phyloP scores from a whole-genome alignment of 2,797 vertebrate genomes.

The Sternarchorhynchus goeldii region DNA sequence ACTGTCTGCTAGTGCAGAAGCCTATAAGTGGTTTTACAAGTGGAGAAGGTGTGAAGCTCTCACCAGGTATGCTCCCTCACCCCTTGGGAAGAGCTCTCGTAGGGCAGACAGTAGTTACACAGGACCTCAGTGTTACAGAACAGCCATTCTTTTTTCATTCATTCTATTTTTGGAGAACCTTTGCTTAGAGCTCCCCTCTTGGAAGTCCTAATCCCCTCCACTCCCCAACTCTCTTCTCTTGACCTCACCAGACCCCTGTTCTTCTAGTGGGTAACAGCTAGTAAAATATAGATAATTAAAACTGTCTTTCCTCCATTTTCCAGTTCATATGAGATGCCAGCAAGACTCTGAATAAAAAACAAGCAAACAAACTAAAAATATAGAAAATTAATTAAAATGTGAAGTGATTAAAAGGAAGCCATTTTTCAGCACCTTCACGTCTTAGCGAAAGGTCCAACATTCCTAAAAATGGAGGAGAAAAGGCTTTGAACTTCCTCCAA shows the following conservation, averaged over 20 bases:
- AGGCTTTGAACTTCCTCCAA: conserved; percentile 30
- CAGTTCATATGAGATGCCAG: conserved; percentile 35
- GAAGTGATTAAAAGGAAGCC: not conserved
- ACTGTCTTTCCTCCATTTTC: conserved; percentile 38
- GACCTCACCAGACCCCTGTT: not conserved
- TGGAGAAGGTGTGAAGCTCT: conserved; percentile 27
- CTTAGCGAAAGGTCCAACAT: conserved; percentile 7
- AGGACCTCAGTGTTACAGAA: not conserved
- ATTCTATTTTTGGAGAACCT: conserved; percentile 23
- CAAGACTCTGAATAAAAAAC: conserved; percentile 6
- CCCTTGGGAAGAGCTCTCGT: not conserved
- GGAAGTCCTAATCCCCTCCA: conserved; percentile 21
- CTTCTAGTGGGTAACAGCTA: conserved; percentile 14
- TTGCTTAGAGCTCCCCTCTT: conserved; percentile 8
- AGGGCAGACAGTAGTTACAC: conserved; percentile 6
- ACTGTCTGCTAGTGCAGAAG: not conserved
- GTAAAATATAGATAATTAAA: conserved; percentile 43
- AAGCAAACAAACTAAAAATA: conserved; percentile 16
- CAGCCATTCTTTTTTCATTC: conserved; percentile 17
- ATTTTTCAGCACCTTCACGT: conserved; percentile 12
- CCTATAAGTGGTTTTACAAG: conserved; percentile 10
- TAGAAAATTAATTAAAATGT: not conserved
- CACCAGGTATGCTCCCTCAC: not conserved
- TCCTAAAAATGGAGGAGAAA: conserved; percentile 19
- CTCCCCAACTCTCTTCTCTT: not conserved